Percentiles rank a stretch among this genome's conserved stretches.
These are phyloP conservation scores for Lypha dubia DNA, from an alignment of 2,888 invertebrate species.

Conservation along the genomic window DNA sequence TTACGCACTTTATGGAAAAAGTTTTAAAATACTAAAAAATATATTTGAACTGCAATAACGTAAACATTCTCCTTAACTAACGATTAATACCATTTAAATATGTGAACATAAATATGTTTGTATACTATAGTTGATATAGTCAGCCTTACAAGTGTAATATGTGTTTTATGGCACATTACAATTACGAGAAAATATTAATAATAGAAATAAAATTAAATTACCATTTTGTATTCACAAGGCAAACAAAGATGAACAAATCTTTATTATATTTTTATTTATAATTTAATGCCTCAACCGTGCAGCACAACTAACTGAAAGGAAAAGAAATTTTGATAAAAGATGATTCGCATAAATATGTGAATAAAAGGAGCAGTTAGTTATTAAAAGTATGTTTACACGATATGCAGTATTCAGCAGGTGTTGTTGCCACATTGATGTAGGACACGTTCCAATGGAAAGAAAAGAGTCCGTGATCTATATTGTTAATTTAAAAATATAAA, in stretches of 20 bases:
- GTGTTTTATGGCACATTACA: conserved; percentile 46
- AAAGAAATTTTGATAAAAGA: conserved; percentile 41
- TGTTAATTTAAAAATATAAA: neutral
- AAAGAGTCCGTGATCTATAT: neutral
- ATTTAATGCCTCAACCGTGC: conserved; percentile 67
- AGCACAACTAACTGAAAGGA: conserved; percentile 33
- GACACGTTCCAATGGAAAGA: neutral
- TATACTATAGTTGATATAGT: conserved; percentile 2
- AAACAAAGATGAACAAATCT: conserved; percentile 67
- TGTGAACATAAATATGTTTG: neutral
- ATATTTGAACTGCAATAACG: no score
- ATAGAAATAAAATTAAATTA: neutral
- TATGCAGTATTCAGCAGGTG: neutral
- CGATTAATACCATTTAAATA: conserved; percentile 7
- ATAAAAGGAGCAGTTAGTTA: conserved; percentile 29
- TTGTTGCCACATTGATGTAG: neutral
- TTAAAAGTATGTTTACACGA: neutral
- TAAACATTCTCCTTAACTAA: neutral
- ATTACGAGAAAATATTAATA: conserved; percentile 57
- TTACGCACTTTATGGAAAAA: neutral
- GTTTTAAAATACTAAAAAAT: conserved; percentile 5
- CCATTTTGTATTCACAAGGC: conserved; percentile 44
- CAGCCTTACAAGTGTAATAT: conserved; percentile 19
- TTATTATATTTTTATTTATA: conserved; percentile 72
- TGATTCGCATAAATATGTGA: conserved; percentile 37